Base-by-base conservation (phyloP, 2,888 invertebrate genomes). In the Phyto melanocephala region DNA sequence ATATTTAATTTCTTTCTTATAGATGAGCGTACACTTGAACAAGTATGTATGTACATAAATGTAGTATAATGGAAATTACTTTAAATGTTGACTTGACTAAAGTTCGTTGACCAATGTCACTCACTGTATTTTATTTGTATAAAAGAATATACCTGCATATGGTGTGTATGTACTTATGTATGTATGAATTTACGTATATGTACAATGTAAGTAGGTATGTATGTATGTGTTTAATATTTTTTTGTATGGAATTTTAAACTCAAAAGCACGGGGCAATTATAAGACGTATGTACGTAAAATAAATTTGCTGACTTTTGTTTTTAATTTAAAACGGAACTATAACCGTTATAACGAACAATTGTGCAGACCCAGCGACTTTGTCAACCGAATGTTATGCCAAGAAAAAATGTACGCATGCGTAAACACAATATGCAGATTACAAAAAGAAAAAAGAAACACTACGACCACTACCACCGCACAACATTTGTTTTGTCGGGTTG, bases 251-350 rank as follows among this genome's bases (percentile, higher is more conserved):
- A 28, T 28, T 22, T 60, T 22, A 1, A 60, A 60, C 28, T 28
- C 60, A 22, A 60, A 45, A 2, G 28, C 42, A 28, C 45, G 17
- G 2, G 15, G n/a, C 24, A 24, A 13, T 37, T 11, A 37, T 20
- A 20, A 56, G 22, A 2, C 24, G 40, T 56, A 2, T 17, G 40
- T 56, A 62, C 35, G 24, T 15, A 52, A 81, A 45, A 62, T 24
- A 77, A 70, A 70, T 70, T 54, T 67, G 17, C 22, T 68, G 22
- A 20, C 17, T 60, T 47, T 65, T 54, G 17, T 17, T 75, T 65
- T 45, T 63, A 33, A 75, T 68, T 65, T 17, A 50, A 81, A 75
- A 70, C 81, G 81, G 81, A 78, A 81, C 60, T 81, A 28, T 11
- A 45, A 65, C 81, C 78, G 81, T 81, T 81, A 77, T 13, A 56